Percentiles rank a stretch among this genome's conserved stretches.
phyloP scores from a whole-genome alignment of 2,888 invertebrate genomes.

The Leptura quadrifasciata region DNA sequence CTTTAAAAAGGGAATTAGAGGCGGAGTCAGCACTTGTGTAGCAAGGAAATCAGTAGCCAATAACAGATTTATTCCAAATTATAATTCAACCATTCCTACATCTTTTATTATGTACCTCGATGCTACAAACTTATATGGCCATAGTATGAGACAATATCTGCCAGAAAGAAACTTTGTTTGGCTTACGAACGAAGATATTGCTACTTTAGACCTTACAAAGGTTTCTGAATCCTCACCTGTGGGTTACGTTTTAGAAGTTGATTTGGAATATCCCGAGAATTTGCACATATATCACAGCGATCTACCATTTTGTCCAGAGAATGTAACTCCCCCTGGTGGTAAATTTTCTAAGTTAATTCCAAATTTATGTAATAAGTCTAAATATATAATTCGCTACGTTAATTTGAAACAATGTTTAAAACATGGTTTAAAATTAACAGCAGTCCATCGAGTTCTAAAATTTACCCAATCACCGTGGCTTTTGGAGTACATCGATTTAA shows the following conservation, averaged over 20 bases:
- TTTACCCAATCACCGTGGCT: conserved; percentile 14
- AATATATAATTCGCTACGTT: conserved; percentile 21
- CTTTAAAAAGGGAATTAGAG: conserved; percentile 63
- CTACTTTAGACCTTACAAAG: no score
- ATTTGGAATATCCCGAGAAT: no score
- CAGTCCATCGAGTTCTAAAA: no score
- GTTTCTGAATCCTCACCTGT: no score
- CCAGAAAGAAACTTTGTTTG: no score
- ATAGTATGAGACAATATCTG: no score
- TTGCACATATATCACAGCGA: no score
- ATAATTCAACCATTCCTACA: no score
- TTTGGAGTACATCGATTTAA: background rate
- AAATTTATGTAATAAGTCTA: conserved; percentile 5
- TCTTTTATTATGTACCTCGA: conserved; percentile 29
- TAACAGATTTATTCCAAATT: no score
- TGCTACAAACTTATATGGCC: conserved; percentile 34
- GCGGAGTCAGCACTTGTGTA: conserved; percentile 54
- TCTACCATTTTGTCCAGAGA: conserved; percentile 2
- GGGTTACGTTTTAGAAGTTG: no score
- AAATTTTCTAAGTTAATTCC: background rate
- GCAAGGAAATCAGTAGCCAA: no score
- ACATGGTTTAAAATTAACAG: conserved; percentile 16
- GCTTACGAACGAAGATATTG: no score
- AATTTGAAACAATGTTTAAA: conserved; percentile 14
- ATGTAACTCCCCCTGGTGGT: background rate